These are phyloP conservation scores for Anas bahamensis DNA, from an alignment of 2,797 vertebrate genomes.

Conservation along the genomic window DNA sequence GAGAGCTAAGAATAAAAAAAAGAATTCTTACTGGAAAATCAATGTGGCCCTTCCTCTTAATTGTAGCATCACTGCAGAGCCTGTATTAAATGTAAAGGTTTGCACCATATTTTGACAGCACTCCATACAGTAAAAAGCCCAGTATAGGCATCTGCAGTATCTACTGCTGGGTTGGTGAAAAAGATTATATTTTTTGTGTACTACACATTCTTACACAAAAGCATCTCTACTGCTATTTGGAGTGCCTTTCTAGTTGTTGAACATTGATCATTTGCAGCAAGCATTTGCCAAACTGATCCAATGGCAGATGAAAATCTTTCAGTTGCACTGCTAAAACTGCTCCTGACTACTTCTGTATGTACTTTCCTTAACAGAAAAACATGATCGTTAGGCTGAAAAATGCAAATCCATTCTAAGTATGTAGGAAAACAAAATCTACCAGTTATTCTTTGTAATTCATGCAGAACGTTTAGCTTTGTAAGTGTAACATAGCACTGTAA, in stretches of 20 bases:
- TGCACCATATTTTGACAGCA: not conserved
- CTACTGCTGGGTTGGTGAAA: not conserved
- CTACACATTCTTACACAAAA: not conserved
- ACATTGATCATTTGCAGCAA: not conserved
- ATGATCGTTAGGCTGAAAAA: not conserved
- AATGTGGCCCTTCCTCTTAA: not conserved
- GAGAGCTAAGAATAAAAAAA: constrained; percentile 55
- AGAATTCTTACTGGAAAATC: constrained; percentile 59
- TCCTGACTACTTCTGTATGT: not conserved
- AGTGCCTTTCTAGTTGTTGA: not conserved
- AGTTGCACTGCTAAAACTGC: not conserved
- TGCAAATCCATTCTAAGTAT: not conserved
- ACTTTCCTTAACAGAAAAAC: not conserved
- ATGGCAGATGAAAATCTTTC: not conserved
- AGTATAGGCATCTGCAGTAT: not conserved
- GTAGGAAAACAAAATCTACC: not conserved
- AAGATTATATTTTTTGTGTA: not conserved
- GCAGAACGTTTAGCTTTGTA: not conserved
- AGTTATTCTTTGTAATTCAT: not conserved
- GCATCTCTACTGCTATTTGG: not conserved
- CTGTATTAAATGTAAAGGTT: not conserved
- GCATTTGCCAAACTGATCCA: not conserved
- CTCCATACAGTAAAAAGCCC: not conserved
- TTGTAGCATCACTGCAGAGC: not conserved
- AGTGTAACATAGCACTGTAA: not conserved